These are phyloP conservation scores for Malurus melanocephalus DNA, from an alignment of 2,113 vertebrate species.

Conservation along the genomic window DNA sequence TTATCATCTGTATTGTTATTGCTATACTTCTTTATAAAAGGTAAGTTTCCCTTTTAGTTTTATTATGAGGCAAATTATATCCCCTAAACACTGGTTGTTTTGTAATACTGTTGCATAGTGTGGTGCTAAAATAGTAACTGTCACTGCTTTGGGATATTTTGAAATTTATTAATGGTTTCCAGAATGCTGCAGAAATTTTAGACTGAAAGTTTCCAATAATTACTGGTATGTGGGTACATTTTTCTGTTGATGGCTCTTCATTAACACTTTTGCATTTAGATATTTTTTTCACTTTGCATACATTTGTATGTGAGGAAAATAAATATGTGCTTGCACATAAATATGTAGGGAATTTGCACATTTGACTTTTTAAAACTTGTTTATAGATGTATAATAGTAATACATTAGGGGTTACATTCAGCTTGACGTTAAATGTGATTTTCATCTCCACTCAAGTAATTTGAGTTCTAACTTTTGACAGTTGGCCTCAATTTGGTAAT, in stretches of 20 bases:
- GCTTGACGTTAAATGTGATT: not conserved
- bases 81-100: not conserved
- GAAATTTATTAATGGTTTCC: slow-evolving; percentile 47
- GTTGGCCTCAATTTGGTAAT: not conserved
- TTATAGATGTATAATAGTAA: not conserved
- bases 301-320: not conserved
- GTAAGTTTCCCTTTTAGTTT: slow-evolving; percentile 72
- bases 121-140: not conserved
- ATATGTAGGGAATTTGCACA: not conserved
- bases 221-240: not conserved
- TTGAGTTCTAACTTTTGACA: slow-evolving; percentile 1
- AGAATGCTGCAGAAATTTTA: slow-evolving; percentile 55
- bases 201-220: slow-evolving; percentile 23
- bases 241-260: not conserved
- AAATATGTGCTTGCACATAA: not conserved
- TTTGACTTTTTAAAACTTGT: slow-evolving; percentile 1
- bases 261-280: not conserved
- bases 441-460: slow-evolving; percentile 10
- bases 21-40: slow-evolving; percentile 98
- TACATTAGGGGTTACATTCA: slow-evolving; percentile 4
- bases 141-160: slow-evolving; percentile 39
- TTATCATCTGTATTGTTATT: slow-evolving; percentile 99
- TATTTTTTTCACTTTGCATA: not conserved
- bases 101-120: not conserved
- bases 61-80: not conserved